Conservation (phyloP, 2,113 vertebrate genomes). For the Petroica traversi region DNA sequence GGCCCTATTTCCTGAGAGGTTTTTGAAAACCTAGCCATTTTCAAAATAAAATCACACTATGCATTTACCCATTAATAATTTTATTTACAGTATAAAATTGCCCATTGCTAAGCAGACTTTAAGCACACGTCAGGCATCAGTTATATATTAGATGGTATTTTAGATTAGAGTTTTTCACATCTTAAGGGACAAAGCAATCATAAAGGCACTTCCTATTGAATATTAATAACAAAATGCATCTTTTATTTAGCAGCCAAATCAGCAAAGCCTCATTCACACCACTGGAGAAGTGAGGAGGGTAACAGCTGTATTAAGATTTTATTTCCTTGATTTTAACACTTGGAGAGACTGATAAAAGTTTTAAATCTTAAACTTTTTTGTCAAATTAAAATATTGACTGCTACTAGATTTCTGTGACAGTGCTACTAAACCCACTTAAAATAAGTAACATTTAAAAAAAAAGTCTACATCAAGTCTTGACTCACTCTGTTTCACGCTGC, state of each 20-base stretch:
- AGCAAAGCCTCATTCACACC: not conserved
- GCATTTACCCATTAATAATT: not conserved
- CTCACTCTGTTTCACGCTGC: conserved; percentile 62
- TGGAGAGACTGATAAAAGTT: not conserved
- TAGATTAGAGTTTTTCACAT: not conserved
- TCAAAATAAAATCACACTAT: not conserved
- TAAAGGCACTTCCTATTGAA: not conserved
- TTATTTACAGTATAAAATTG: not conserved
- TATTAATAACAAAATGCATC: not conserved
- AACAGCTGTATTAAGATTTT: not conserved
- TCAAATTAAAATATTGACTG: not conserved
- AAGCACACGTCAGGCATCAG: not conserved
- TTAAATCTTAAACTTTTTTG: not conserved
- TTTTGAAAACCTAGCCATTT: fast-evolving
- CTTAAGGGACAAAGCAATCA: not conserved
- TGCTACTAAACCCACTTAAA: not conserved
- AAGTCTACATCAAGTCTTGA: not conserved
- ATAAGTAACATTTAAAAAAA: not conserved
- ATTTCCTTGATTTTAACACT: not conserved
- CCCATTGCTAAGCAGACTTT: not conserved
- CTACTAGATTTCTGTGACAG: not conserved
- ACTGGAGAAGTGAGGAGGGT: not conserved
- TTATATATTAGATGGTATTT: not conserved
- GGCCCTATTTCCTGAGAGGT: not conserved
- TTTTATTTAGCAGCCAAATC: not conserved